phyloP scores from a whole-genome alignment of 2,113 vertebrate genomes.

The Ageneiosus marmoratus region DNA sequence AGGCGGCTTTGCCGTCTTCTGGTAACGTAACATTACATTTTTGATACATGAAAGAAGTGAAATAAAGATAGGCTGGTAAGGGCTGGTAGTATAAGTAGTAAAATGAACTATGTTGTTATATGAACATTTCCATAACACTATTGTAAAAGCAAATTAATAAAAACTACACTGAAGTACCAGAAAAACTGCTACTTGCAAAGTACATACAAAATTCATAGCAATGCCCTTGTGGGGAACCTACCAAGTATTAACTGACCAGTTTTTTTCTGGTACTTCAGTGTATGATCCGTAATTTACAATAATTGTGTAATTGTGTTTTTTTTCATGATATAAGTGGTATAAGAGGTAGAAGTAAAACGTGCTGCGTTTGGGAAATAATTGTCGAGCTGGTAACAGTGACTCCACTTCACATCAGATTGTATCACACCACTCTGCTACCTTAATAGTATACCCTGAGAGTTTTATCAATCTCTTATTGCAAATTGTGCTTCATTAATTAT shows the following conservation, averaged over 20 bases:
- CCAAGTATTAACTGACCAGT: too few species aligned
- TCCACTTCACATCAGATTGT: not conserved
- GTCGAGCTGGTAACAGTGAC: not conserved
- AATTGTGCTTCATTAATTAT: not conserved
- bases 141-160: not conserved
- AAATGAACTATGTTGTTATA: not conserved
- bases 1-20: not conserved
- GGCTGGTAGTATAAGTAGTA: not conserved
- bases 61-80: too few species aligned
- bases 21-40: not conserved
- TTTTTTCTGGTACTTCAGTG: too few species aligned
- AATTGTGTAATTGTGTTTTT: too few species aligned
- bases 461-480: not conserved
- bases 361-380: not conserved
- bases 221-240: too few species aligned
- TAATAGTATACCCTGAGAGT: not conserved
- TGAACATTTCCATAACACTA: not conserved
- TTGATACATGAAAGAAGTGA: too few species aligned
- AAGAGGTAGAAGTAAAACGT: not conserved
- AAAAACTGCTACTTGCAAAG: too few species aligned
- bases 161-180: too few species aligned
- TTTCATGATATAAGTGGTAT: not conserved
- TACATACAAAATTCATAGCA: too few species aligned
- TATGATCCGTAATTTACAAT: not conserved
- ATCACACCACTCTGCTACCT: not conserved